phyloP scores from a whole-genome alignment of 2,797 vertebrate genomes.

The Lutjanus campechanus region DNA sequence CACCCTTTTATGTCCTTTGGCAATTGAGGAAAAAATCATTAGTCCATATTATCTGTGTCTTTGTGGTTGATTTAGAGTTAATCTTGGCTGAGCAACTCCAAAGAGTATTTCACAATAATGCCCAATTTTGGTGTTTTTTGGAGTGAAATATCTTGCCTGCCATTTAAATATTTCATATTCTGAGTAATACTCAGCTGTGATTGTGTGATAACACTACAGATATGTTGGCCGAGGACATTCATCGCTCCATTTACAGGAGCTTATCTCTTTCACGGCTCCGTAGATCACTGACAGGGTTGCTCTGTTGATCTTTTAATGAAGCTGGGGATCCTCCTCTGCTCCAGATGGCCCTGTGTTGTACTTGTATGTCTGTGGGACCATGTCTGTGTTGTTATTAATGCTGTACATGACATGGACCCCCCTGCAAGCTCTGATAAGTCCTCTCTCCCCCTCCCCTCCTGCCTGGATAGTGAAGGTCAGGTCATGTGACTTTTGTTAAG shows the following conservation, averaged over 20 bases:
- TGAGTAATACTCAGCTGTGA: constrained; percentile 3
- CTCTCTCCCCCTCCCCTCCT: constrained; percentile 21
- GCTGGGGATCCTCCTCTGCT: constrained; percentile 64
- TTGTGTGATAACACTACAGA: constrained; percentile 33
- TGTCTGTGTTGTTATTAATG: constrained; percentile 63
- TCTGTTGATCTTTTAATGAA: constrained; percentile 79
- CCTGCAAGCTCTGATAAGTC: constrained; percentile 54
- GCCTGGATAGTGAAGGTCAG: constrained; percentile 48
- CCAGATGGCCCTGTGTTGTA: constrained; percentile 75
- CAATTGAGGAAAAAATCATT: no score
- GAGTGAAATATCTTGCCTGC: background rate
- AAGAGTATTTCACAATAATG: background rate
- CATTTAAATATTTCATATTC: constrained; percentile 11
- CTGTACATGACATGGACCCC: constrained; percentile 59
- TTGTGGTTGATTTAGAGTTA: background rate
- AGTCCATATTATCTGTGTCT: background rate
- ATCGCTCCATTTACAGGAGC: constrained; percentile 69
- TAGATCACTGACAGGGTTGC: constrained; percentile 59
- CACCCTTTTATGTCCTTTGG: no score
- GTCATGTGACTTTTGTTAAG: constrained; percentile 72
- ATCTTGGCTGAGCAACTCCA: background rate
- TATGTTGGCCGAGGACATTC: constrained; percentile 43
- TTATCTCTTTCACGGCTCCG: constrained; percentile 64
- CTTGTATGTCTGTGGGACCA: constrained; percentile 45
- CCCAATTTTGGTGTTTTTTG: background rate